Evolutionary conservation across 2,888 invertebrate genomes (phyloP).

Genomic region (Drosophila nr. perissopoda): DNA sequence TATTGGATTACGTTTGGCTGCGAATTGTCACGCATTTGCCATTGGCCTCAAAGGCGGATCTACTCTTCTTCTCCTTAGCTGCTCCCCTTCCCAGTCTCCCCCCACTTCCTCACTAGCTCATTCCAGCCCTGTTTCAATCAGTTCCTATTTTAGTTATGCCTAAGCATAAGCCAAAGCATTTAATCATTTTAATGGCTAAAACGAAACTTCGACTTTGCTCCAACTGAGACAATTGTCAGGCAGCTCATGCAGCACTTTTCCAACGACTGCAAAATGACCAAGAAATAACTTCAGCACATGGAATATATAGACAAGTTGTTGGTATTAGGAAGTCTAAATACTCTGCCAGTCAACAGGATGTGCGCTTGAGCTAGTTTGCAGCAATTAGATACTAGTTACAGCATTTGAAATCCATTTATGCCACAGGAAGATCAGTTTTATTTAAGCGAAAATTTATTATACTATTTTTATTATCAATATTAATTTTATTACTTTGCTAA

Average conservation of each 20-base stretch:
- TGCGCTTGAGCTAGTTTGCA: background rate
- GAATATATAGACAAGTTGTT: background rate
- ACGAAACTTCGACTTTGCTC: slow-evolving; percentile 33
- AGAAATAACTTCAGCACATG: slow-evolving; percentile 5
- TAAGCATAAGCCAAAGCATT: slow-evolving; percentile 83
- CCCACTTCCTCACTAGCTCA: background rate
- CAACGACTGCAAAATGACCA: slow-evolving; percentile 17
- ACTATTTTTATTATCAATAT: no score
- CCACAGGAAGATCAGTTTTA: background rate
- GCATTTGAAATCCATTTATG: background rate
- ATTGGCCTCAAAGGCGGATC: slow-evolving; percentile 23
- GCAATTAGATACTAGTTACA: background rate
- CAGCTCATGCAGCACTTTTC: slow-evolving; percentile 55
- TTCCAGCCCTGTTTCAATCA: slow-evolving; percentile 21
- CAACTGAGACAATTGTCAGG: slow-evolving; percentile 61
- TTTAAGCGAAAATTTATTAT: background rate
- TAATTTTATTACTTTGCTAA: rapidly evolving
- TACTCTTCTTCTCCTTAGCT: background rate
- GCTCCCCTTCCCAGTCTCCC: background rate
- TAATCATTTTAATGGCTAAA: slow-evolving; percentile 82
- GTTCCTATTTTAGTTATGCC: slow-evolving; percentile 79
- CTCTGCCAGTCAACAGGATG: background rate
- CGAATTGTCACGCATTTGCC: slow-evolving; percentile 66
- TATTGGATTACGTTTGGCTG: slow-evolving; percentile 76
- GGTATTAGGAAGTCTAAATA: background rate